phyloP scores from a whole-genome alignment of 2,888 invertebrate species.

The Neelides folsomi region DNA sequence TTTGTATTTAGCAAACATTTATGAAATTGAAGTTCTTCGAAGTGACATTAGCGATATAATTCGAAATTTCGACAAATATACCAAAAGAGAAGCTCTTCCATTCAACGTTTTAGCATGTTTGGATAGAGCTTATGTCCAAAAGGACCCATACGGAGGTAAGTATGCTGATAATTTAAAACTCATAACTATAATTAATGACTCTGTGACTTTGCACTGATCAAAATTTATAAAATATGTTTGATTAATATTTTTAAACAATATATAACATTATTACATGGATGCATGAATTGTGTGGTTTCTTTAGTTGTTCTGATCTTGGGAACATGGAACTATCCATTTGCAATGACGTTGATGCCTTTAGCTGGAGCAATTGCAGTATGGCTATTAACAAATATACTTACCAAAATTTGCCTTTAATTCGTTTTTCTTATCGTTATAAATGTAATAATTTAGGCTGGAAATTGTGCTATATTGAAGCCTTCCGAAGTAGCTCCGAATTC shows the following conservation, averaged over 20 bases:
- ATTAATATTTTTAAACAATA: no score
- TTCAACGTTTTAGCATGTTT: constrained; percentile 20
- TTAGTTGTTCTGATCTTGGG: constrained; percentile 62
- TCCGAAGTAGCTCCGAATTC: constrained; percentile 71
- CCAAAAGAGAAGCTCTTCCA: constrained; percentile 14
- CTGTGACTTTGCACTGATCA: no score
- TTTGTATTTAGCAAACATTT: constrained; percentile 14
- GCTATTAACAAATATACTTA: background rate
- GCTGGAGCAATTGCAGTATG: constrained; percentile 35
- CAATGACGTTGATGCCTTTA: constrained; percentile 62
- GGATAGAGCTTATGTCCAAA: constrained; percentile 37
- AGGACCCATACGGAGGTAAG: constrained; percentile 68
- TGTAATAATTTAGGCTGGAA: constrained; percentile 85
- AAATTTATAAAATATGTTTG: no score
- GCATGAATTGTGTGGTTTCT: no score
- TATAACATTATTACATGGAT: no score
- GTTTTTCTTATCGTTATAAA: constrained; percentile 27
- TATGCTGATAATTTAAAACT: no score
- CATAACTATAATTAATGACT: no score
- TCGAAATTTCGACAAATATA: constrained; percentile 15
- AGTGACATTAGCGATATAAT: constrained; percentile 16
- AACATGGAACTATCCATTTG: constrained; percentile 95
- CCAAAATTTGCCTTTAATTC: no score
- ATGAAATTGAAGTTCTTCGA: constrained; percentile 24
- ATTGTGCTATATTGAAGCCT: constrained; percentile 83